Evolutionary conservation across 2,113 vertebrate species (phyloP), one percentile per base, ranked within the genome.

Genomic region (Pseudorasbora parva): DNA sequence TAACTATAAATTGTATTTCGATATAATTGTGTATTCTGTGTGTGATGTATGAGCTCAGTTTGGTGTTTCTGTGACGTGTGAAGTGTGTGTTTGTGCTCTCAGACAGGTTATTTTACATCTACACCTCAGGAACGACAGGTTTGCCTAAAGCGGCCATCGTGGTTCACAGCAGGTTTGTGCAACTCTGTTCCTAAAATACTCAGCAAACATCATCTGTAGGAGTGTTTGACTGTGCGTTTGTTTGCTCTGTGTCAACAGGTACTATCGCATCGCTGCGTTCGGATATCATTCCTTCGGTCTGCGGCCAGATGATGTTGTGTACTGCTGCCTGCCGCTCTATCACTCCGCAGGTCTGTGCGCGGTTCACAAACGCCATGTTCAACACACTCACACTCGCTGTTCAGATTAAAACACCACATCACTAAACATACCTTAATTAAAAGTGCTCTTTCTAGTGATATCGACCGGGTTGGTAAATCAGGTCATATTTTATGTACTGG

Each of bases 31-130:
- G 5, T 33, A 37, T 37, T 4, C 33, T 37, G 5, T 37, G 4
- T 37, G 4, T 37, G 5, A 4, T 37, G 25, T 64, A 17, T 33
- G 15, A 19, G 12, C 27, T 64, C 27, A 62, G 12, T 25, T 14
- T 60, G 11, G 19, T 54, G 51, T 19, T 54, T 54, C 17, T 19
- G 17, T 25, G 59, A 27, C 1, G 33, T 27, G 23, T 27, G 5
- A 11, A 5, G 49, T 27, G 12, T 66, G 23, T 62, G 64, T 25
- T 17, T 74, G 3, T 74, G 14, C 1, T 51, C 76, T 78, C 76
- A 97, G 96, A 95, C 82, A 94, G 93, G 0, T 94, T 97, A 41
- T 97, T 97, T 89, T 97, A 97, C 51, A 96, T 97, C 89, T 97
- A 96, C 85, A 97, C 97, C 0, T 97, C 97, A 0, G 97, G 96